Conservation (phyloP, 2,113 vertebrate genomes). For the Clupea harengus region DNA sequence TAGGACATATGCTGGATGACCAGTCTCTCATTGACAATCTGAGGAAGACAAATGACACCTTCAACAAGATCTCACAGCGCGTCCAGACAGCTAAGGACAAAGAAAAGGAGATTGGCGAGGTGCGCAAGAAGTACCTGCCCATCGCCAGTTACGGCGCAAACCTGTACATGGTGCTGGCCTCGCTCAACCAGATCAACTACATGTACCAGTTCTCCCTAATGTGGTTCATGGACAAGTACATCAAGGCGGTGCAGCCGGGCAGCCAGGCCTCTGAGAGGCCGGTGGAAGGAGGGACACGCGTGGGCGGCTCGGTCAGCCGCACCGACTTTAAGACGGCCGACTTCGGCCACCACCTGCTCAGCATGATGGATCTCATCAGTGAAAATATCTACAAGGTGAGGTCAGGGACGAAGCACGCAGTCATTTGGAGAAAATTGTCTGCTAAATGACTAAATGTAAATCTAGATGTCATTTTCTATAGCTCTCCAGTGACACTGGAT, state of each 20-base stretch:
- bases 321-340: background rate
- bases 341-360: constrained; percentile 37
- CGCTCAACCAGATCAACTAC: constrained; percentile 51
- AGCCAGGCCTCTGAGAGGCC: background rate
- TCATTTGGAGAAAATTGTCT: no score
- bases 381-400: constrained; percentile 64
- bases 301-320: background rate
- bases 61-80: constrained; percentile 55
- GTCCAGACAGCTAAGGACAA: constrained; percentile 55
- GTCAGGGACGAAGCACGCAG: background rate
- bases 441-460: no score
- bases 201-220: constrained; percentile 71
- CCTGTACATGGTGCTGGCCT: constrained; percentile 61
- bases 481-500: no score
- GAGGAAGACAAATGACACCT: constrained; percentile 58
- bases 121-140: constrained; percentile 56
- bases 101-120: constrained; percentile 49
- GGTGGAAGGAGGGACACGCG: background rate
- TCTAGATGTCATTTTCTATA: no score
- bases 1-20: constrained; percentile 56
- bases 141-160: constrained; percentile 55
- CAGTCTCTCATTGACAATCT: constrained; percentile 61
- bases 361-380: constrained; percentile 51
- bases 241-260: constrained; percentile 32
- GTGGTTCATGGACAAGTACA: constrained; percentile 63